Conservation (phyloP, 1,140 invertebrate genomes). For the Andrena cerasifolii region DNA sequence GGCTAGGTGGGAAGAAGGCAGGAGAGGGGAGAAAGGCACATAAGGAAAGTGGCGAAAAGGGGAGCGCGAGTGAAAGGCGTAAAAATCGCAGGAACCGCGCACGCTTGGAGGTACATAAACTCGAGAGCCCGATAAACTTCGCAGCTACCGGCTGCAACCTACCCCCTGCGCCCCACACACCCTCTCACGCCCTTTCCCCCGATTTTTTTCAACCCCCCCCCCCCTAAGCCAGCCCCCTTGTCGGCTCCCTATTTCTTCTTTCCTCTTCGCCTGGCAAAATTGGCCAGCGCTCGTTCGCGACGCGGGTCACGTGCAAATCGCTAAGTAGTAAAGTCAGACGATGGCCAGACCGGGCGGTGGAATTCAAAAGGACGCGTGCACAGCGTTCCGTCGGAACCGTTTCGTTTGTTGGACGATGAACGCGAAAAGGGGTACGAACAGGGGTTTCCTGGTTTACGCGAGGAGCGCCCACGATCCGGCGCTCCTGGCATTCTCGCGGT, state of each 20-base stretch:
- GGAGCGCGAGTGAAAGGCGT: conserved; percentile 45
- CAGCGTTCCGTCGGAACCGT: neutral
- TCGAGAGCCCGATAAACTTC: conserved; percentile 56
- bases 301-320: conserved; percentile 63
- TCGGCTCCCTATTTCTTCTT: conserved; percentile 3
- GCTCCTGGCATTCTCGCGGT: too few species aligned
- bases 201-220: too few species aligned
- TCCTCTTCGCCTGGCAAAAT: conserved; percentile 32
- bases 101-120: conserved; percentile 53
- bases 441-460: neutral
- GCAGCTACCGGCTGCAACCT: conserved; percentile 43
- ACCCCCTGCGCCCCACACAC: conserved; percentile 21
- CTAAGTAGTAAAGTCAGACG: conserved; percentile 51
- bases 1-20: neutral
- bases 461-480: neutral
- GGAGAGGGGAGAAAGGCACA: neutral
- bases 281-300: conserved; percentile 32
- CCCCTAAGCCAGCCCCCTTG: neutral
- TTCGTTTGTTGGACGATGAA: neutral
- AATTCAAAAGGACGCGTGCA: conserved; percentile 19
- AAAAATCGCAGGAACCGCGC: conserved; percentile 58
- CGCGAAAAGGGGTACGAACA: neutral
- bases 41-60: conserved; percentile 23
- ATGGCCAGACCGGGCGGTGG: conserved; percentile 7
- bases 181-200: neutral